Percentiles rank a stretch among this genome's conserved stretches.
These are phyloP conservation scores for Sclerurus mexicanus DNA, from an alignment of 2,113 vertebrate genomes.

Conservation along the genomic window DNA sequence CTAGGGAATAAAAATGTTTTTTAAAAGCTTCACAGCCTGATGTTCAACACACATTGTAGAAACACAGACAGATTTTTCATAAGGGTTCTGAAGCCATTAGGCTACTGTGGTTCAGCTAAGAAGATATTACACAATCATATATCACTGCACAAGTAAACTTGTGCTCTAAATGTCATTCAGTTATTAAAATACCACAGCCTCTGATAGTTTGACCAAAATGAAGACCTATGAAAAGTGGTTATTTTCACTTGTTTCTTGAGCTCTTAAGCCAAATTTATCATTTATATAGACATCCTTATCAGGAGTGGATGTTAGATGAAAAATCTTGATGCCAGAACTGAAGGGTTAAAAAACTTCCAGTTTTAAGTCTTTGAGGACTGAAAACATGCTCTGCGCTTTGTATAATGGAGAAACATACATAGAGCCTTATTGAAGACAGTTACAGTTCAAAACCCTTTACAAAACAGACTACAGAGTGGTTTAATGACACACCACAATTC, in stretches of 20 bases:
- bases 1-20: not conserved
- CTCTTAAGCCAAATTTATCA: not conserved
- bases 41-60: not conserved
- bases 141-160: not conserved
- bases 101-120: not conserved
- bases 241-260: not conserved
- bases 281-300: not conserved
- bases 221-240: not conserved
- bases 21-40: not conserved
- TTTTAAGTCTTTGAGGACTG: not conserved
- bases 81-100: constrained; percentile 6
- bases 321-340: not conserved
- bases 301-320: not conserved
- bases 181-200: constrained; percentile 26
- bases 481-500: not conserved
- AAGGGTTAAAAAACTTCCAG: not conserved
- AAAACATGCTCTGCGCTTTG: not conserved
- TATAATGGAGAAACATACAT: not conserved
- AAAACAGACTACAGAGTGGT: not conserved
- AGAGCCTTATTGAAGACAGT: not conserved
- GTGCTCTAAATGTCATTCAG: constrained; percentile 29
- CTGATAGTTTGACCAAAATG: not conserved
- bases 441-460: not conserved
- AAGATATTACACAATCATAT: not conserved
- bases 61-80: not conserved